A percentile compares a stretch with the other conserved stretches of the same genome.
phyloP scores from a whole-genome alignment of 2,113 vertebrate genomes.

The Pelecanus crispus region DNA sequence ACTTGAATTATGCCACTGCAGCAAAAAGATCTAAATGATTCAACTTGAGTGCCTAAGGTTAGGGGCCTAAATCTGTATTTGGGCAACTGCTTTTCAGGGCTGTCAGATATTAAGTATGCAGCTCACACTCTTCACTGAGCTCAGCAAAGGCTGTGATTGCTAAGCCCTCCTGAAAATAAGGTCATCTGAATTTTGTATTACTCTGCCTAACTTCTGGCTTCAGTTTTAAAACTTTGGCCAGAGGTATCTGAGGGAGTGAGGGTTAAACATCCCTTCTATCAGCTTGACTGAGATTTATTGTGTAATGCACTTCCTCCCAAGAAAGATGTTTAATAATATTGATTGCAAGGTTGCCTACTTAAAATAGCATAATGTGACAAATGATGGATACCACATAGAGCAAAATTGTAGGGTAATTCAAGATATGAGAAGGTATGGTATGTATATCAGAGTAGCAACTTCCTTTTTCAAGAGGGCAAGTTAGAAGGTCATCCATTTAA shows the following conservation, averaged over 20 bases:
- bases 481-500: constrained; percentile 45
- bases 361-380: constrained; percentile 53
- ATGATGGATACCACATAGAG: not conserved
- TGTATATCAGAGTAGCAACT: not conserved
- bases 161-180: not conserved
- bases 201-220: not conserved
- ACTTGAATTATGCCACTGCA: not conserved
- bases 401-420: constrained; percentile 32
- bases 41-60: not conserved
- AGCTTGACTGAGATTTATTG: not conserved
- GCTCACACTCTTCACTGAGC: not conserved
- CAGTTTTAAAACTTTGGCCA: not conserved
- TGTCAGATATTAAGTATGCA: not conserved
- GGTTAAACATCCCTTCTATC: not conserved
- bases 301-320: constrained; percentile 1
- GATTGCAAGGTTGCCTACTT: constrained; percentile 44
- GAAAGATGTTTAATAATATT: constrained; percentile 47
- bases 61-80: not conserved
- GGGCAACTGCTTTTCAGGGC: not conserved
- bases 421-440: not conserved
- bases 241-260: not conserved
- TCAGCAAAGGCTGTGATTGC: not conserved
- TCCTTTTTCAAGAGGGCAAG: constrained; percentile 32
- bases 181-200: not conserved
- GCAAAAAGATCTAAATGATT: not conserved